Evolutionary conservation across 1,140 invertebrate species (phyloP), one percentile per base, ranked within the genome.

Genomic region (Heliconius melpomene): DNA sequence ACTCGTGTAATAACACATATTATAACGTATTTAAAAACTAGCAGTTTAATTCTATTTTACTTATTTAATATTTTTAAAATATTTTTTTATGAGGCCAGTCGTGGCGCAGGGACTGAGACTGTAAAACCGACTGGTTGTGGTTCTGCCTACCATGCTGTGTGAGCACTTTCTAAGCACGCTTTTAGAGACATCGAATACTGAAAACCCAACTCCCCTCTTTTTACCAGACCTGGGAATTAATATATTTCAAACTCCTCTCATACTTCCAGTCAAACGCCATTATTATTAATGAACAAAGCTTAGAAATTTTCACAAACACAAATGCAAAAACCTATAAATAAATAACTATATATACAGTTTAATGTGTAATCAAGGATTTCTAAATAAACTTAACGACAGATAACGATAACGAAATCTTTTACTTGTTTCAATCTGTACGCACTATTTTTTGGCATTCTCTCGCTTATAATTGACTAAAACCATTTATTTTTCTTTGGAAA

Each of bases 351-450:
- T 78, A 75, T 75, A 75, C 40, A 79, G 79, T 66, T 26, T 13
- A 5, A 79, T 84, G 74, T 86, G 75, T 86, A 77, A 75, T 77
- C 74, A 84, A 84, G 83, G 77, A 82, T 85, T 72, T 75, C 76
- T 80, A 86, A 83, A 82, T 83, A 83, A 80, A 80, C 78, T 81
- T 75, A 75, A 76, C 80, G 26, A 57, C 72, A 76, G 82, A 84
- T 82, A 84, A 60, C 60, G 74, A 71, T 77, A 79, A 80, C 80
- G 72, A 73, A 57, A 78, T 75, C 76, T 72, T 79, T 81, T 79
- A 60, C 57, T 78, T 78, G 78, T 78, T 81, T 83, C 36, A 74
- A n/a, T 82, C 38, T 82, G 60, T n/a, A 78, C 78, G 46, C 72
- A 60, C 74, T n/a, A 73, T 83, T 80, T 77, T 82, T 74, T 23